Evolutionary conservation across 2,797 vertebrate genomes (phyloP).

Genomic region (Enteromius thamalakanensis): DNA sequence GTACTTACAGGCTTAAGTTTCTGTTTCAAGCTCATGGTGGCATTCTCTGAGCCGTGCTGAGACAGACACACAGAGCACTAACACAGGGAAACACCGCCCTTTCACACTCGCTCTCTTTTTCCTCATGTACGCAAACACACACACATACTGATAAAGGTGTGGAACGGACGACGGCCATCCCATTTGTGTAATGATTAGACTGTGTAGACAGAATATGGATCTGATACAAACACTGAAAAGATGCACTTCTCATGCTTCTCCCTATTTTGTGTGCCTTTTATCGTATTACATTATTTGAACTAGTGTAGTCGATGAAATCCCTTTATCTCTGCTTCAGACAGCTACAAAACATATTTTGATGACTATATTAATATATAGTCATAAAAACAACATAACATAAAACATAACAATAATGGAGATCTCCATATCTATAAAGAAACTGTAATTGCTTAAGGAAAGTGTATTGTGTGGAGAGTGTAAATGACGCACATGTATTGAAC

Average conservation of each 20-base stretch:
- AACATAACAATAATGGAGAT: not conserved
- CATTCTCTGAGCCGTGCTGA: slow-evolving; percentile 54
- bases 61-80: slow-evolving; percentile 59
- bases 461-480: not conserved
- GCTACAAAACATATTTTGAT: not conserved
- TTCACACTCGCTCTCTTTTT: slow-evolving; percentile 48
- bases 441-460: not conserved
- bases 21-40: slow-evolving; percentile 79
- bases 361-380: too few relatives aligned
- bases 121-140: slow-evolving; percentile 24
- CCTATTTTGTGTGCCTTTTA: not conserved
- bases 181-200: slow-evolving; percentile 24
- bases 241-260: not conserved
- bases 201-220: not conserved
- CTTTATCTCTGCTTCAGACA: not conserved
- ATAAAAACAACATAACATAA: too few relatives aligned
- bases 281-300: not conserved
- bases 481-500: slow-evolving; percentile 5
- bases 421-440: not conserved
- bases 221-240: not conserved
- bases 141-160: slow-evolving; percentile 29
- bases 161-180: not conserved
- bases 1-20: slow-evolving; percentile 81
- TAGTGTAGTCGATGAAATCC: not conserved
- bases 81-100: slow-evolving; percentile 48